Evolutionary conservation across 2,888 invertebrate species (phyloP).

Genomic region (Drosophila leonis): DNA sequence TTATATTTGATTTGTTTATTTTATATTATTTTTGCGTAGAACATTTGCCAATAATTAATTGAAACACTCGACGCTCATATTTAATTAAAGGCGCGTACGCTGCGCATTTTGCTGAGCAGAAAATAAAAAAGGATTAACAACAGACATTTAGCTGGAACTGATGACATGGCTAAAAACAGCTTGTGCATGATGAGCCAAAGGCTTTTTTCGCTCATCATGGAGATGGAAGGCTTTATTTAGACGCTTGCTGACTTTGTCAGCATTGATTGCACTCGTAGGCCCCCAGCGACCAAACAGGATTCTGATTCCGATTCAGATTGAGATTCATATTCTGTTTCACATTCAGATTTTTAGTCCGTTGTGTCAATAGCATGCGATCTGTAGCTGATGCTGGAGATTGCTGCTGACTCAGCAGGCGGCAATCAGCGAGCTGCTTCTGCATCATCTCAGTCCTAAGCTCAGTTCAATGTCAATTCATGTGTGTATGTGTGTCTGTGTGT

Average conservation of each 20-base stretch:
- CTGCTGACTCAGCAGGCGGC: slow-evolving; percentile 75
- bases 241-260: slow-evolving; percentile 41
- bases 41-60: slow-evolving; percentile 71
- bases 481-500: slow-evolving; percentile 4
- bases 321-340: slow-evolving; percentile 27
- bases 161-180: slow-evolving; percentile 52
- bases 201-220: slow-evolving; percentile 12
- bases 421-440: slow-evolving; percentile 60
- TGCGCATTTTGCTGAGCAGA: slow-evolving; percentile 14
- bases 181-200: slow-evolving; percentile 12
- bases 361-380: slow-evolving; percentile 72
- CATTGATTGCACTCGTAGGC: slow-evolving; percentile 71
- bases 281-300: slow-evolving; percentile 47
- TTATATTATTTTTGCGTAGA: slow-evolving; percentile 21
- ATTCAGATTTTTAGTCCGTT: slow-evolving; percentile 39
- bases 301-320: slow-evolving; percentile 24
- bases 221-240: slow-evolving; percentile 43
- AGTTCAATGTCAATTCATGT: slow-evolving; percentile 56
- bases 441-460: slow-evolving; percentile 11
- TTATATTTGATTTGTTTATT: slow-evolving; percentile 16
- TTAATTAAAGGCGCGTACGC: slow-evolving; percentile 46
- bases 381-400: slow-evolving; percentile 30
- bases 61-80: slow-evolving; percentile 53
- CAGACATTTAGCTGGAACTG: slow-evolving; percentile 4
- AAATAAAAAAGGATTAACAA: slow-evolving; percentile 38